Percentiles rank a stretch among this genome's conserved stretches.
phyloP scores from a whole-genome alignment of 2,888 invertebrate genomes.

The Rotaria magnacalcarata region DNA sequence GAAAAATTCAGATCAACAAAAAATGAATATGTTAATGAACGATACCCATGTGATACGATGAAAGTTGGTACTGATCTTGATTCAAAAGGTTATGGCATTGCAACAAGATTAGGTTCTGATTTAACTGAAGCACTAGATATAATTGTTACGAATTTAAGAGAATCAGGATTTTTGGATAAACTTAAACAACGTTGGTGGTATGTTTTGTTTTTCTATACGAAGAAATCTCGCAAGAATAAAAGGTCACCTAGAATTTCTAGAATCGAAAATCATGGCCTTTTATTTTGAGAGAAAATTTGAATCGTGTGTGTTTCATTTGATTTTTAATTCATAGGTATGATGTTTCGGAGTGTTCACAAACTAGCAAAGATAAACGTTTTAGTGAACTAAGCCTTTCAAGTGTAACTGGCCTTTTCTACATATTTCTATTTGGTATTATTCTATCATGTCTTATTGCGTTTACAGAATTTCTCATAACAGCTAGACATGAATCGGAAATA shows the following conservation, averaged over 20 bases:
- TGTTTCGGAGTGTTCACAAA: background rate
- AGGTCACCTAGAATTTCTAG: too few relatives aligned
- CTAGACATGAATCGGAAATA: background rate
- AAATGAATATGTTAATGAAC: slow-evolving; percentile 78
- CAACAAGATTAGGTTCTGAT: slow-evolving; percentile 83
- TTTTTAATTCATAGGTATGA: background rate
- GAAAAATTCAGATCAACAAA: slow-evolving; percentile 55
- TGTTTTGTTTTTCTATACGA: slow-evolving; percentile 63
- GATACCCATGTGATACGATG: slow-evolving; percentile 76
- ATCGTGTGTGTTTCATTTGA: background rate
- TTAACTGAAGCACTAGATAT: slow-evolving; percentile 81
- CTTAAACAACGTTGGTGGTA: slow-evolving; percentile 94
- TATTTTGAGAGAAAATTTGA: background rate
- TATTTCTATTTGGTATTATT: slow-evolving; percentile 84
- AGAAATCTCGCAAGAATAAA: too few relatives aligned
- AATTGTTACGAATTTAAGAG: slow-evolving; percentile 80
- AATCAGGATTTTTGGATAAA: slow-evolving; percentile 82
- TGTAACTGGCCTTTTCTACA: slow-evolving; percentile 97
- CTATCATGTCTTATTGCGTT: slow-evolving; percentile 84
- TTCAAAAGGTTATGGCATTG: slow-evolving; percentile 83
- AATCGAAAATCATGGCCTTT: too few relatives aligned
- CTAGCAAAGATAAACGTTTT: background rate
- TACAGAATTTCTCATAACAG: slow-evolving; percentile 73
- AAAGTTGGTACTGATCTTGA: slow-evolving; percentile 73
- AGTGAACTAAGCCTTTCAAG: slow-evolving; percentile 77